Base-by-base conservation (phyloP, 2,888 invertebrate species). In the Dryomyza anilis region DNA sequence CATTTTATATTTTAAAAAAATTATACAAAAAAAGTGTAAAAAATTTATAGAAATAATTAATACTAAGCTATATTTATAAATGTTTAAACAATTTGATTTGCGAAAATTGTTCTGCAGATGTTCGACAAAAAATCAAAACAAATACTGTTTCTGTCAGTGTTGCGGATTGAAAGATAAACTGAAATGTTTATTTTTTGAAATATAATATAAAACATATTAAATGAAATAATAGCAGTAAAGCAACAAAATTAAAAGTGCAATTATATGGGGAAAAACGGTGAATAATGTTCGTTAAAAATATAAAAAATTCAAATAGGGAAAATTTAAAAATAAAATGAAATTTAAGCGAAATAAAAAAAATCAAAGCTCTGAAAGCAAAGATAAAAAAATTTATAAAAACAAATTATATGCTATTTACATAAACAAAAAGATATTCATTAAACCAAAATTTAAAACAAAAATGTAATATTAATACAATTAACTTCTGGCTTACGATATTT, bases 201-300 rank as follows among this genome's bases (percentile, higher is more conserved):
- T 19, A 16, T 29, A 58, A 58, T 27, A 45, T 16, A 45, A 14
- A 45, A 45, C n/a, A 58, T n/a, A 27, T 21, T 27, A 43, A 56
- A 5, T 39, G 23, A 39, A 39, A 21, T 23, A 56, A 33, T 55
- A 36, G 16, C 71, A 65, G 65, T 53, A 70, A 67, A 67, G 69
- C 71, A 76, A 75, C 77, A 79, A 80, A 76, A 76, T 76, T 78
- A 72, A 78, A 87, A 87, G 86, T 86, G 86, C 86, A 87, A 87
- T 87, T 87, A 87, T 86, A 85, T 85, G 75, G 79, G 78, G 76
- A 77, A 73, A 78, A 78, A 73, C 74, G 84, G 84, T 86, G 85
- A 77, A 75, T 74, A 65, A 74, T 75, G 77, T 78, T 73, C 76
- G 76, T 77, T 78, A 86, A 85, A 67, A 68, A 60, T 29, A 60